Evolutionary conservation across 2,888 invertebrate species (phyloP).

Genomic region (Nymphalis urticae): DNA sequence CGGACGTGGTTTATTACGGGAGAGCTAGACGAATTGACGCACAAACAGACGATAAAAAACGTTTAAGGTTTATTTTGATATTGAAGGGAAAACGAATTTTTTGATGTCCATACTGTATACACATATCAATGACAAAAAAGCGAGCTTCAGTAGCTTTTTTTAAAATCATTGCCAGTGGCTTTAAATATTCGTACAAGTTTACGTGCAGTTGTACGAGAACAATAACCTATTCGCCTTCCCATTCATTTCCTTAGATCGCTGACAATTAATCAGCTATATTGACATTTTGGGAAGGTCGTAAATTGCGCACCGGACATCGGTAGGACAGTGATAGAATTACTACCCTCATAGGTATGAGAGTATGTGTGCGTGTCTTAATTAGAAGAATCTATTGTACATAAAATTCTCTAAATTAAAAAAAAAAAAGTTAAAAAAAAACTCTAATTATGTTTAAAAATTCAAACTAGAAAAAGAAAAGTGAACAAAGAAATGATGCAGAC

Average conservation of each 20-base stretch:
- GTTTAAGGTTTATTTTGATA: slow-evolving; percentile 24
- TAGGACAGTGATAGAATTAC: slow-evolving; percentile 21
- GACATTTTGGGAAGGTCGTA: slow-evolving; percentile 22
- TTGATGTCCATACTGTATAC: too few species aligned
- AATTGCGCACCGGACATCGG: slow-evolving; percentile 15
- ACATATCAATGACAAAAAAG: not conserved
- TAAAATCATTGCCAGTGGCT: too few species aligned
- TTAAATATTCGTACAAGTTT: too few species aligned
- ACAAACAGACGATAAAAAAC: slow-evolving; percentile 30
- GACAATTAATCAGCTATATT: slow-evolving; percentile 19
- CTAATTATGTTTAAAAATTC: too few species aligned
- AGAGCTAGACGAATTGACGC: slow-evolving; percentile 58
- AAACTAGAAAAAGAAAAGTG: not conserved
- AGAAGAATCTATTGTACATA: not conserved
- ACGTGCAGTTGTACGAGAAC: too few species aligned
- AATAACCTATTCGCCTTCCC: not conserved
- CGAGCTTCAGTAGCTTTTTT: too few species aligned
- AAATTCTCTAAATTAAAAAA: too few species aligned
- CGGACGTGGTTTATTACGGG: slow-evolving; percentile 71
- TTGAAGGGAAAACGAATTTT: slow-evolving; percentile 18
- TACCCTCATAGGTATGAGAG: not conserved
- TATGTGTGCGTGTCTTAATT: not conserved
- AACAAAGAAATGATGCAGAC: too few species aligned
- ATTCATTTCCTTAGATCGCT: not conserved
- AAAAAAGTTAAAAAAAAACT: too few species aligned